These are phyloP conservation scores for Poecile atricapillus DNA, from an alignment of 2,113 vertebrate species.

Conservation along the genomic window DNA sequence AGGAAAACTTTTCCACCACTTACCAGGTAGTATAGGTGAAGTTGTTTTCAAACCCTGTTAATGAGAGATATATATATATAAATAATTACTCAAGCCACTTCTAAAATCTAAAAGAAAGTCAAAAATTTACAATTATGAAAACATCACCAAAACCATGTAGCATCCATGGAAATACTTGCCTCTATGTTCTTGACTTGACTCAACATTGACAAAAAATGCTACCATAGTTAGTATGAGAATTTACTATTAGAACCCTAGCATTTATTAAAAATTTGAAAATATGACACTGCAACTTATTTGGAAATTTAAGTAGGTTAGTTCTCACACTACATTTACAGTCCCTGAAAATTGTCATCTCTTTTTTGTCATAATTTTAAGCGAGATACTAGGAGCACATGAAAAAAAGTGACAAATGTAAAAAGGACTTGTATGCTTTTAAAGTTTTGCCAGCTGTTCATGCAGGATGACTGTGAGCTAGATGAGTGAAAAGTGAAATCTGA, in stretches of 20 bases:
- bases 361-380: not conserved
- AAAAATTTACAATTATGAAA: not conserved
- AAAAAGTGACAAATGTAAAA: not conserved
- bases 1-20: not conserved
- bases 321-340: not conserved
- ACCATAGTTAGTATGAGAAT: not conserved
- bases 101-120: not conserved
- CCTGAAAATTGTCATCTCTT: not conserved
- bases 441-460: not conserved
- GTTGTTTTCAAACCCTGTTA: constrained; percentile 67
- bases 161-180: not conserved
- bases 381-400: not conserved
- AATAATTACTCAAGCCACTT: not conserved
- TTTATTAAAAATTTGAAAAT: not conserved
- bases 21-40: constrained; percentile 71
- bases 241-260: not conserved
- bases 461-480: not conserved
- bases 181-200: not conserved
- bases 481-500: not conserved
- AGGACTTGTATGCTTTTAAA: not conserved
- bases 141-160: not conserved
- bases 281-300: not conserved
- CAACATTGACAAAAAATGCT: not conserved
- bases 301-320: not conserved
- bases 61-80: not conserved